Evolutionary conservation across 2,113 vertebrate species (phyloP), one percentile per base, ranked within the genome.

Genomic region (Xenus cinereus): DNA sequence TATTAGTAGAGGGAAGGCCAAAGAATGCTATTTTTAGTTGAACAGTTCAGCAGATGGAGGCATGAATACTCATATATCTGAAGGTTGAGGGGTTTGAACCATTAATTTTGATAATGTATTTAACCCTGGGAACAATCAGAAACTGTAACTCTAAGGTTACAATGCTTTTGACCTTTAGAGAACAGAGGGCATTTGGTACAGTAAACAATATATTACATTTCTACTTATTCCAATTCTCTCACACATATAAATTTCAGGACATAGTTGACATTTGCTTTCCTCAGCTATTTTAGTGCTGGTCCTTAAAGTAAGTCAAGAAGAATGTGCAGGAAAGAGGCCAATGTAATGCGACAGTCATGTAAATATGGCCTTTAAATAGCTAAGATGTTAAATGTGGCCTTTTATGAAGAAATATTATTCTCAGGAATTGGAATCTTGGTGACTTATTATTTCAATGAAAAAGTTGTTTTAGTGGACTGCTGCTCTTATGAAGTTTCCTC

Each of bases 41-140:
- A 97, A 97, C 89, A 97, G 98, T 98, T 99, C 98, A 98, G 98
- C 98, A 99, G 98, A 99, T 98, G 97, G 98, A 98, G 97, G 95
- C 97, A 98, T 96, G 98, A 98, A 98, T 98, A 98, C 98, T 98
- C 98, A 96, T 99, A 98, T 99, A 98, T 99, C 98, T 99, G 98
- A 98, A 98, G 98, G 98, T 98, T 98, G 98, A 98, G 98, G 97
- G 96, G 97, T 97, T 98, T 97, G 89, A 98, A 98, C 98, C 98
- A 98, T 99, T 99, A 98, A 99, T 99, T 99, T 98, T 98, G 98
- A 99, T 99, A 99, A 99, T 99, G 98, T 98, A 98, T 99, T 99
- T 99, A 99, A 99, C 98, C 98, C 99, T 99, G 99, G 98, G 98
- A 99, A 99, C 98, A 98, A 99, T 98, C 98, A 98, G 98, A 99